These are phyloP conservation scores for Urosaurus nigricauda DNA, from an alignment of 2,797 vertebrate genomes.

Conservation along the genomic window DNA sequence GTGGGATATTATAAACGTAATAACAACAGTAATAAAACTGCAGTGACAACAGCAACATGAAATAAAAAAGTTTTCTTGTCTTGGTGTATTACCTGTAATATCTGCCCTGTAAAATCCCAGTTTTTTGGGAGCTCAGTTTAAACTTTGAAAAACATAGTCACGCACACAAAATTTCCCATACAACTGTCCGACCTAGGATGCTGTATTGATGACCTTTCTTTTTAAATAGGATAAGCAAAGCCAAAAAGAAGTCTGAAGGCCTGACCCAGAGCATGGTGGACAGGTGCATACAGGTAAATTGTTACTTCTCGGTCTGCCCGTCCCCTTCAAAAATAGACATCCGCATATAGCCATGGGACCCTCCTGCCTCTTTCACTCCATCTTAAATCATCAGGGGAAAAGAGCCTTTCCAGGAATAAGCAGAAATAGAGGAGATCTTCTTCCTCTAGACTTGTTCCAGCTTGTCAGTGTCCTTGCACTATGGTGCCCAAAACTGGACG, in stretches of 20 bases:
- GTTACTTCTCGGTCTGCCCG: neutral
- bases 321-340: neutral
- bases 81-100: too few species aligned
- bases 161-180: too few species aligned
- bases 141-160: neutral
- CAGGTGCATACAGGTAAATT: conserved; percentile 93
- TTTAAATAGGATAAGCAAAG: conserved; percentile 89
- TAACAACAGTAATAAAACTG: too few species aligned
- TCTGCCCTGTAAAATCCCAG: neutral
- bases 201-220: neutral
- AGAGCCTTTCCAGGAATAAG: neutral
- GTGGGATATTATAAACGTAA: too few species aligned
- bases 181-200: too few species aligned
- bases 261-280: conserved; percentile 98
- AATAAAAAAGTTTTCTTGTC: too few species aligned
- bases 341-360: neutral
- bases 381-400: neutral
- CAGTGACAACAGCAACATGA: too few species aligned
- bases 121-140: neutral
- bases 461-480: too few species aligned
- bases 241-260: conserved; percentile 95
- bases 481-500: too few species aligned
- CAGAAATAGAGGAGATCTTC: too few species aligned
- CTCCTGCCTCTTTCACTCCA: neutral
- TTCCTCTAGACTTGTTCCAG: too few species aligned